Evolutionary conservation across 2,113 vertebrate species (phyloP), one percentile per base, ranked within the genome.

Genomic region (Puntigrus tetrazona): DNA sequence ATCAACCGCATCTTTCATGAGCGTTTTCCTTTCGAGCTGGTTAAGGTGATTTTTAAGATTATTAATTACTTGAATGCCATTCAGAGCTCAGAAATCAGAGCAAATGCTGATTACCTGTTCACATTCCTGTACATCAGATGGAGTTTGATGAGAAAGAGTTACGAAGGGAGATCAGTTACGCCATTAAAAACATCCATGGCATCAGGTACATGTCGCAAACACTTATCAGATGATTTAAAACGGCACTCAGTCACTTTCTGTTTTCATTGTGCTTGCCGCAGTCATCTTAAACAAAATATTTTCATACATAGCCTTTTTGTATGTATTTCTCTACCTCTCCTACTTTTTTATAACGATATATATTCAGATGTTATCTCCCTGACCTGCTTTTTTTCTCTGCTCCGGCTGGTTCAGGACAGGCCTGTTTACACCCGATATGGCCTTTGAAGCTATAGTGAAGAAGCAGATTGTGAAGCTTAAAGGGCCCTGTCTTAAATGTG

Each of bases 1-100:
- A 98, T 99, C 92, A 99, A 99, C 57, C 94, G 95, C 31, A 96
- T 99, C 74, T 99, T 99, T 90, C 97, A 99, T 0, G 96, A 98
- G 87, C 92, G 94, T 0, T 98, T 99, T 70, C 97, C 97, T 0
- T 96, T 95, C 0, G 96, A 98, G 88, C 93, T 98, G 0, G 92
- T 96, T 41, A 97, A 97, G 96, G 97, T 97, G 86, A 52, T 85
- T n/a, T 47, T 14, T 65, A 80, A 47, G 27, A 6, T 22, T 41
- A 13, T 31, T 47, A 45, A 9, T 45, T 65, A 61, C 7, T 41
- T 27, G 0, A 9, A 27, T 79, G 11, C n/a, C n/a, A 43, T 79
- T 63, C 7, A 63, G 3, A 79, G 29, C 36, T 55, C 20, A 1
- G 27, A 29, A 31, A 16, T 55, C 9, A 55, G 6, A 77, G 36